Evolutionary conservation across 2,797 vertebrate species (phyloP).

Genomic region (Alca torda): DNA sequence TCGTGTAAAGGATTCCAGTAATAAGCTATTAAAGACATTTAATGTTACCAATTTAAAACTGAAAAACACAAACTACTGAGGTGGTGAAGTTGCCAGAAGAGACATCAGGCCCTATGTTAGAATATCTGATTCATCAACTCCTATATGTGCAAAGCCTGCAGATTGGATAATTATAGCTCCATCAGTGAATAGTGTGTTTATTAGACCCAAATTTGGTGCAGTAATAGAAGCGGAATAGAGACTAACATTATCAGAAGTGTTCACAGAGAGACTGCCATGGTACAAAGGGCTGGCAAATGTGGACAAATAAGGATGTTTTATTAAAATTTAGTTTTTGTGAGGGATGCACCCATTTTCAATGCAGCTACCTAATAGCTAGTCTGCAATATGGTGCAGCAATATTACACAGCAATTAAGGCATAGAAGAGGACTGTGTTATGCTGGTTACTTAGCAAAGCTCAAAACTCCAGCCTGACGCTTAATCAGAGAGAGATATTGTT

Average conservation of each 20-base stretch:
- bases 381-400: neutral
- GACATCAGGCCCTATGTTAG: slow-evolving; percentile 38
- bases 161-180: slow-evolving; percentile 61
- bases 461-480: neutral
- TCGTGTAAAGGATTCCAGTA: slow-evolving; percentile 51
- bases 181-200: slow-evolving; percentile 53
- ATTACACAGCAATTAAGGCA: neutral
- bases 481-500: neutral
- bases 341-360: neutral
- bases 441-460: neutral
- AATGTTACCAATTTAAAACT: slow-evolving; percentile 64
- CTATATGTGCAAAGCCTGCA: slow-evolving; percentile 55
- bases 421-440: neutral
- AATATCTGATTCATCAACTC: slow-evolving; percentile 55
- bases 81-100: slow-evolving; percentile 62
- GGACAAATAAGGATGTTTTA: slow-evolving; percentile 11
- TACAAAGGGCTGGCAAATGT: neutral
- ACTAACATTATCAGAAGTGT: slow-evolving; percentile 7
- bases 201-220: slow-evolving; percentile 40
- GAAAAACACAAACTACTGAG: slow-evolving; percentile 62
- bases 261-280: neutral
- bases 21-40: slow-evolving; percentile 69
- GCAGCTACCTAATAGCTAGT: neutral
- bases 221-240: slow-evolving; percentile 16
- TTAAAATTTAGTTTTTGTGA: neutral